Evolutionary conservation across 1,140 invertebrate species (phyloP).

Genomic region (Drosophila saltans): DNA sequence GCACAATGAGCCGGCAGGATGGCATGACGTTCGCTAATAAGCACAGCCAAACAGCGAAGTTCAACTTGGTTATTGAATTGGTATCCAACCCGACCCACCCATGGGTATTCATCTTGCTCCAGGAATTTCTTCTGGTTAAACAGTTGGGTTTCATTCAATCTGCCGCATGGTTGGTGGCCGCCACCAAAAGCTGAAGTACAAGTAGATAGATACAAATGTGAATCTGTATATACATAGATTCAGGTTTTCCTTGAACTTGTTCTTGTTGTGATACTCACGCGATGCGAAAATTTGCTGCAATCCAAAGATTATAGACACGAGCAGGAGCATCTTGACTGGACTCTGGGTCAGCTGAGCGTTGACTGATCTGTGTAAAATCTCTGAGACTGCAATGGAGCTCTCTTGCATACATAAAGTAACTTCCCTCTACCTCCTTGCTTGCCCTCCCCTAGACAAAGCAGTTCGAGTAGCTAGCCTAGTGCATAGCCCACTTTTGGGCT

Average conservation of each 20-base stretch:
- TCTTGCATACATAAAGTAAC: neutral
- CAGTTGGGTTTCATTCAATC: conserved; percentile 14
- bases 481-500: conserved; percentile 3
- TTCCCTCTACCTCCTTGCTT: too few relatives aligned
- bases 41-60: neutral
- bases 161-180: conserved; percentile 10
- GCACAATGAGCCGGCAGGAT: conserved; percentile 13
- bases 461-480: neutral
- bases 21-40: neutral
- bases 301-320: neutral
- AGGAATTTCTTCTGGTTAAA: conserved; percentile 5
- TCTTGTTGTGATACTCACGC: neutral
- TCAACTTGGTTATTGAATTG: neutral
- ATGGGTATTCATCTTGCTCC: conserved; percentile 12
- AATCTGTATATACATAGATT: neutral
- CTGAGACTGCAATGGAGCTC: neutral
- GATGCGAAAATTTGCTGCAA: neutral
- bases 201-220: neutral
- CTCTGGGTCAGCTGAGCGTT: neutral
- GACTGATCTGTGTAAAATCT: neutral
- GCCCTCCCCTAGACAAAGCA: neutral
- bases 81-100: conserved; percentile 6
- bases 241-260: neutral
- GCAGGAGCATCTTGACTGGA: conserved; percentile 5
- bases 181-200: neutral